These are phyloP conservation scores for Diachasma alloeum DNA, from an alignment of 1,140 invertebrate genomes.

Conservation along the genomic window DNA sequence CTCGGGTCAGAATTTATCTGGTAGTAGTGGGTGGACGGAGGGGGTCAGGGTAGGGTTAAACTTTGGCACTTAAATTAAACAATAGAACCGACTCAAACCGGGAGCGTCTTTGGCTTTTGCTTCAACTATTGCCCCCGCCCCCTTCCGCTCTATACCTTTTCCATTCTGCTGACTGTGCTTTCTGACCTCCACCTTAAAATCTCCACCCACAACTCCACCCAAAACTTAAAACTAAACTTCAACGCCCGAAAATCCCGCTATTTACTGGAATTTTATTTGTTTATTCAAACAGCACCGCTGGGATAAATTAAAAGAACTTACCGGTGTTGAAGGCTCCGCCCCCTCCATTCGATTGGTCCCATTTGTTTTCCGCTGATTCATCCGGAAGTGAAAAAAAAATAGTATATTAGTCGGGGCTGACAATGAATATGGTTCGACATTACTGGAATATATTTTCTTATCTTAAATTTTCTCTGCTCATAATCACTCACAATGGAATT, in stretches of 20 bases:
- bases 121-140: constrained; percentile 5
- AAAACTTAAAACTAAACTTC: neutral
- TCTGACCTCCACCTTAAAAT: constrained; percentile 12
- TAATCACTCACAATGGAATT: too few species aligned
- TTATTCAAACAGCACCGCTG: neutral
- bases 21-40: neutral
- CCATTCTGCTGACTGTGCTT: constrained; percentile 10
- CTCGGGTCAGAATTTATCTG: constrained; percentile 17
- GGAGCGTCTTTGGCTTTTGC: constrained; percentile 41
- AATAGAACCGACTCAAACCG: constrained; percentile 55
- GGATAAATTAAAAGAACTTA: too few species aligned
- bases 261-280: neutral
- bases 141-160: neutral
- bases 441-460: neutral
- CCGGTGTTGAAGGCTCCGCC: too few species aligned
- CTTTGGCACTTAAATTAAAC: constrained; percentile 61
- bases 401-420: too few species aligned
- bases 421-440: neutral
- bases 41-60: constrained; percentile 50
- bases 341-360: too few species aligned
- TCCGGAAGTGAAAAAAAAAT: too few species aligned
- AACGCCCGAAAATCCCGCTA: neutral
- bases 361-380: too few species aligned
- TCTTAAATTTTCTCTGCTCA: too few species aligned
- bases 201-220: neutral